Evolutionary conservation across 2,888 invertebrate species (phyloP).

Genomic region (Cerastis leucographa): DNA sequence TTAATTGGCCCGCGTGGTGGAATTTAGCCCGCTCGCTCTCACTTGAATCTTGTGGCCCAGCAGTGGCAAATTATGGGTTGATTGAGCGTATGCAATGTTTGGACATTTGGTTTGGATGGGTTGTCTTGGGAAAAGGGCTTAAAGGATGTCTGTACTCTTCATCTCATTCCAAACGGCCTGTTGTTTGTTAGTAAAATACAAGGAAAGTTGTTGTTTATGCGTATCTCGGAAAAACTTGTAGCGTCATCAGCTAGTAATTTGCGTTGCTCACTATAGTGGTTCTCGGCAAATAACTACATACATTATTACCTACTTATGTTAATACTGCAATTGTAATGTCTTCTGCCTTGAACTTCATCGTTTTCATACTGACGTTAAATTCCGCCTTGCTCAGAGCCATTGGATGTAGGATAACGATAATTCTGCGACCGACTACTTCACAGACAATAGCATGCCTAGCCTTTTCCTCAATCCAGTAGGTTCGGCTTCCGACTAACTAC

Average conservation of each 20-base stretch:
- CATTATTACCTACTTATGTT: slow-evolving; percentile 35
- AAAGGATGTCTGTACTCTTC: not conserved
- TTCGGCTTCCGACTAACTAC: slow-evolving; percentile 42
- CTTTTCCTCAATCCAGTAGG: slow-evolving; percentile 53
- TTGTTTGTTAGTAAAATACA: slow-evolving; percentile 47
- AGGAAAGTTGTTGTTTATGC: slow-evolving; percentile 52
- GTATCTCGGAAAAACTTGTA: slow-evolving; percentile 51
- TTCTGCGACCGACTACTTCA: slow-evolving; percentile 21
- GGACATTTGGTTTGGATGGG: not conserved
- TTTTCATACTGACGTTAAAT: slow-evolving; percentile 1
- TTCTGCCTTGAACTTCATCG: slow-evolving; percentile 15
- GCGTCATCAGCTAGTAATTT: slow-evolving; percentile 48
- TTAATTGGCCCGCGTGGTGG: not conserved
- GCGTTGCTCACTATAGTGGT: slow-evolving; percentile 41
- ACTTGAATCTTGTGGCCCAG: not conserved
- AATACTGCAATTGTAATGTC: slow-evolving; percentile 21
- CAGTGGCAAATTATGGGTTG: not conserved
- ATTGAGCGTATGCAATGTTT: not conserved
- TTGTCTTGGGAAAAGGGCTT: not conserved
- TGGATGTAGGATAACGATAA: not conserved
- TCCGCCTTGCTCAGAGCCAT: slow-evolving; percentile 21
- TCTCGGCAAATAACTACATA: slow-evolving; percentile 25
- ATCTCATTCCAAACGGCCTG: not conserved
- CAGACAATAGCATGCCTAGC: slow-evolving; percentile 48
- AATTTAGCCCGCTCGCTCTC: not conserved